Evolutionary conservation across 2,113 vertebrate genomes (phyloP).

Genomic region (Spizaetus ornatus): DNA sequence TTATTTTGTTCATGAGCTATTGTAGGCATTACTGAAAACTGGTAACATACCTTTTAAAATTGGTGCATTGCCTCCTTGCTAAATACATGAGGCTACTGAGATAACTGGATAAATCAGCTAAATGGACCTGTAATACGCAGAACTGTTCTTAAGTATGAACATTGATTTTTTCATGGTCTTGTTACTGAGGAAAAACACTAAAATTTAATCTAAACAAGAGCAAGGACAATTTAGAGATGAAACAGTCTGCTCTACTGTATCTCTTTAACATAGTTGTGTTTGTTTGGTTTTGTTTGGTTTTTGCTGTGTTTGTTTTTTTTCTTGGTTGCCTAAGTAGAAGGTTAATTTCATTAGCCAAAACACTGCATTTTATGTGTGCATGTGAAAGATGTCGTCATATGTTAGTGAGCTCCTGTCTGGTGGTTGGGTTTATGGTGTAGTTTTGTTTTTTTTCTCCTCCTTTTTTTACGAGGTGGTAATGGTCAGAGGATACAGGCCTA

Average conservation of each 20-base stretch:
- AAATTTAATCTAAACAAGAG: not conserved
- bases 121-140: not conserved
- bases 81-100: not conserved
- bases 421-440: not conserved
- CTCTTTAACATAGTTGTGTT: not conserved
- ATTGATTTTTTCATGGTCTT: not conserved
- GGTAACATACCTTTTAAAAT: not conserved
- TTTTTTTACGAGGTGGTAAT: not conserved
- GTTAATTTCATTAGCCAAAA: not conserved
- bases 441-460: fast-evolving
- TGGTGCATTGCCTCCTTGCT: not conserved
- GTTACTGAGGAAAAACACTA: not conserved
- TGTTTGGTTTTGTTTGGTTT: not conserved
- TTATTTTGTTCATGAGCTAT: not conserved
- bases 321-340: not conserved
- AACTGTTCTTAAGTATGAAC: not conserved
- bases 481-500: not conserved
- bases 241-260: not conserved
- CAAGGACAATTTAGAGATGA: not conserved
- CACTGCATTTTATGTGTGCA: not conserved
- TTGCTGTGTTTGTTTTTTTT: not conserved
- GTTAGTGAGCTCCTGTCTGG: not conserved
- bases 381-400: not conserved
- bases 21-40: not conserved
- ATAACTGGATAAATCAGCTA: not conserved